phyloP scores from a whole-genome alignment of 2,113 vertebrate species.

The Psittacara wagleri region DNA sequence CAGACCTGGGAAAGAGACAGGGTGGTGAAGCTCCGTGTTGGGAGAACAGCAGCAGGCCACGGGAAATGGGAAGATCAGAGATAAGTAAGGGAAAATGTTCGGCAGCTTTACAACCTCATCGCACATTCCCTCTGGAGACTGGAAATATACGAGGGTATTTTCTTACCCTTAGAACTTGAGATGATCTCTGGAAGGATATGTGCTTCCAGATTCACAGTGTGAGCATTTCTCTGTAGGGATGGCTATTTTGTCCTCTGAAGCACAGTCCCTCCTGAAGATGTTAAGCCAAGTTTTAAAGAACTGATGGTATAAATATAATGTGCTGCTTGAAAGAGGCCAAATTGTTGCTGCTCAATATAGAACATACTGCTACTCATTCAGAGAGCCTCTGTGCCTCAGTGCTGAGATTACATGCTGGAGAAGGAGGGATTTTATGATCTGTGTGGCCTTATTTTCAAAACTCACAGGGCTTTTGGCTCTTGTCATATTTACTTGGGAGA shows the following conservation, averaged over 20 bases:
- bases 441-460: background rate
- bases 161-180: background rate
- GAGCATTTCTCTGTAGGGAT: background rate
- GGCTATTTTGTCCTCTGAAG: background rate
- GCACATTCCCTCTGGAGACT: background rate
- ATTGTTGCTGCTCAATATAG: background rate
- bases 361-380: background rate
- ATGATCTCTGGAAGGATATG: background rate
- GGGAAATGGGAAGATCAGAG: conserved; percentile 51
- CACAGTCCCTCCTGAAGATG: background rate
- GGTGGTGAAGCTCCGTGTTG: background rate
- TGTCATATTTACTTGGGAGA: background rate
- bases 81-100: conserved; percentile 1
- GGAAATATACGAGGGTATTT: background rate
- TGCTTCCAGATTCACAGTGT: background rate
- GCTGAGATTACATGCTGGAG: rapidly evolving
- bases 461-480: background rate
- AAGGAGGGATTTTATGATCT: background rate
- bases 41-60: conserved; percentile 46
- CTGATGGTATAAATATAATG: background rate
- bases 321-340: background rate
- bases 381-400: background rate
- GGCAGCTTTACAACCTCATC: background rate
- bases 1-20: background rate
- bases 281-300: background rate